phyloP scores from a whole-genome alignment of 2,797 vertebrate genomes.

The Takifugu ocellatus region DNA sequence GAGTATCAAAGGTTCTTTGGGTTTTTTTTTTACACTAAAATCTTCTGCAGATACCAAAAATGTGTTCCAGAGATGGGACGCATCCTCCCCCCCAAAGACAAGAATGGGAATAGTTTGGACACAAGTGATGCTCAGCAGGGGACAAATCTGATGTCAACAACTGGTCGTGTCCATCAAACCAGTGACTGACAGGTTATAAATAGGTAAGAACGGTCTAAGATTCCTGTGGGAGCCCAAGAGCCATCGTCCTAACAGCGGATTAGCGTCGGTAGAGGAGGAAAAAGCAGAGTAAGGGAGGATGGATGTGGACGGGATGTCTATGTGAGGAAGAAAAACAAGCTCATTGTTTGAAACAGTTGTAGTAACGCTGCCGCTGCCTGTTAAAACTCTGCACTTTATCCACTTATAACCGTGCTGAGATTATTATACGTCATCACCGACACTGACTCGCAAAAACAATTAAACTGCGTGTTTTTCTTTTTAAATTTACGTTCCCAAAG shows the following conservation, averaged over 20 bases:
- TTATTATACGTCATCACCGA: neutral
- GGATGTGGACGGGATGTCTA: slow-evolving; percentile 1
- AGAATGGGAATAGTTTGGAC: neutral
- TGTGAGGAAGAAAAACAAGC: slow-evolving; percentile 18
- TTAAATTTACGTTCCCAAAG: neutral
- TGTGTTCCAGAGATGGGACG: slow-evolving; percentile 13
- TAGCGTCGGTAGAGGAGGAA: slow-evolving; percentile 12
- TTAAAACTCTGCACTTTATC: neutral
- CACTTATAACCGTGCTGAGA: neutral
- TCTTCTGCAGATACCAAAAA: slow-evolving; percentile 21
- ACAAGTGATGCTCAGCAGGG: neutral
- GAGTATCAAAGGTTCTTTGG: slow-evolving; percentile 13
- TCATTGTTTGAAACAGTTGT: neutral
- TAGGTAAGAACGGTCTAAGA: slow-evolving; percentile 1
- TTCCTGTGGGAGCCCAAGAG: neutral
- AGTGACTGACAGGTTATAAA: neutral
- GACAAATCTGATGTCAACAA: slow-evolving; percentile 2
- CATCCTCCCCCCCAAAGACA: slow-evolving; percentile 11
- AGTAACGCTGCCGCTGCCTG: too few relatives aligned
- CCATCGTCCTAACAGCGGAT: slow-evolving; percentile 3
- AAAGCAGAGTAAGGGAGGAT: neutral
- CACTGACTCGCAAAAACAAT: too few relatives aligned
- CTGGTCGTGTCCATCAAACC: neutral
- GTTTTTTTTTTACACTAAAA: neutral
- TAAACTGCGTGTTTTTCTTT: neutral